Base-by-base conservation (phyloP, 2,888 invertebrate genomes). In the Eustalomyia histrio region DNA sequence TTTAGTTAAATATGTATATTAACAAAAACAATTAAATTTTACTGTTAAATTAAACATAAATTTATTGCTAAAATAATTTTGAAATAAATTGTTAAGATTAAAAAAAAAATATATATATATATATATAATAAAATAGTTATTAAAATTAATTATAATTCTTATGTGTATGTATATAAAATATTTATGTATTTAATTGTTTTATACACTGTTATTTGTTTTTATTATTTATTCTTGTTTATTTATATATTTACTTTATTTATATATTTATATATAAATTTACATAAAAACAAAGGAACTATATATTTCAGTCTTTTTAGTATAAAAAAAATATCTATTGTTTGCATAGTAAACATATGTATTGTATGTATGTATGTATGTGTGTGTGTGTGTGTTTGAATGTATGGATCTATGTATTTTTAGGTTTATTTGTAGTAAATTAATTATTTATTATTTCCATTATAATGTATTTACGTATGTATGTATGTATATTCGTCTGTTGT, bases 221-320 rank as follows among this genome's bases (percentile, higher is more conserved):
- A 29, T 35, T 50, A 17, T 53, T 53, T 71, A 55, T 64, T 18
- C 7, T 47, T 82, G 52, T 74, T 57, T 50, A 64, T 53, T 35
- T 50, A 17, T 60, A 58, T n/a, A n/a, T n/a, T n/a, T n/a, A n/a
- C n/a, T n/a, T n/a, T 71, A 55, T 64, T 18, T 68, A 64, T 74
- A 67, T 73, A 43, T 61, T 74, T 82, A 80, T 29, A 80, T 84
- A 74, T 83, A 83, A 84, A 89, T 89, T 86, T 90, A 90, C 89
- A 90, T 90, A 90, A 90, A 90, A 90, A 90, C 90, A 90, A 90
- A 90, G 90, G 90, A 90, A 90, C 90, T 90, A 90, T 90, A 90
- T 90, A 88, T 90, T 89, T 90, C 90, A 90, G 90, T 90, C 90
- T 90, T 90, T 90, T 90, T 87, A 88, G 89, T 89, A 87, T 90